Base-by-base conservation (phyloP, 2,113 vertebrate genomes). In the Brachionichthys hirsutus region DNA sequence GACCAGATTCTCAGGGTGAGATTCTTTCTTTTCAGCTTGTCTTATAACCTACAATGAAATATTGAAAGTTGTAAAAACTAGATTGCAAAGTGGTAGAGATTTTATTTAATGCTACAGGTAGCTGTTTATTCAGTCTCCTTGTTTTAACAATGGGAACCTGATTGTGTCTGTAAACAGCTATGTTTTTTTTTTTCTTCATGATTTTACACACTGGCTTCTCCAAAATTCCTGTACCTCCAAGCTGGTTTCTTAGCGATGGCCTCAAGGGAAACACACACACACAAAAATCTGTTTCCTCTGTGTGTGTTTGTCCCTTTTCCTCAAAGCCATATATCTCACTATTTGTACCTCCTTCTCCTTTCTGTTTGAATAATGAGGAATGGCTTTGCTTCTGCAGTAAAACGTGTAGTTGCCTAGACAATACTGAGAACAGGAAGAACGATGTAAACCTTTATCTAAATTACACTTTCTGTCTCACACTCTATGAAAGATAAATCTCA, bases 1-100 rank as follows among this genome's bases (percentile, higher is more conserved):
- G 97, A 99, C 83, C 97, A 99, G 82, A 99, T 99, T 90, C 97
- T 99, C 93, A 95, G 97, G 94, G 97, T 99, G 92, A 77, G 93
- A 55, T 6, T 10, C 35, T 67, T 52, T 57, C 38, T 55, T 73
- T 44, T 56, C 16, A 56, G 14, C 9, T 35, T 41, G 18, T 35
- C 6, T 42, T 12, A 24, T 61, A n/a, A 11, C 11, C 51, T 68
- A 4, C 36, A 38, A 38, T 12, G 9, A 56, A 48, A 48, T 9
- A 6, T 35, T 2, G 9, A 34, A 13, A 62, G 16, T 13, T 47
- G 14, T 19, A 35, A 43, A 41, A 50, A 7, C 12, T 2, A 55
- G 0, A 45, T 40, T 24, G 5, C 3, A 53, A 48, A 35, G 42
- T 56, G 30, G 4, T 47, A 0, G 1, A 54, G 19, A 2, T 43